Conservation (phyloP, 2,888 invertebrate genomes). For the Nomada hirtipes region DNA sequence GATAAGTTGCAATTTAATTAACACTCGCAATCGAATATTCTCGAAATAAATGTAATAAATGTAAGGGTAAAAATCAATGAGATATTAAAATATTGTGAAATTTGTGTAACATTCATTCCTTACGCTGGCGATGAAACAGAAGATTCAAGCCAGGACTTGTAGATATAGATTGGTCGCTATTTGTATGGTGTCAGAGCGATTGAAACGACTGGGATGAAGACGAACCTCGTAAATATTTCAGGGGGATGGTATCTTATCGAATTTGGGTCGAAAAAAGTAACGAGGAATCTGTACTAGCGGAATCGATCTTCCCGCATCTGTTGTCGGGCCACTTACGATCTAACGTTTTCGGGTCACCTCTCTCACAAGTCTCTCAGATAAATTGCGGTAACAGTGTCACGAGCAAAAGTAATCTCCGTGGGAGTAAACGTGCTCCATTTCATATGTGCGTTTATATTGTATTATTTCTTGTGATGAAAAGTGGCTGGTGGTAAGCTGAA, state of each 20-base stretch:
- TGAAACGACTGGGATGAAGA: constrained; percentile 52
- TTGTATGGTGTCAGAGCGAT: constrained; percentile 23
- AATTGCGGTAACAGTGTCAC: constrained; percentile 51
- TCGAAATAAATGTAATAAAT: neutral
- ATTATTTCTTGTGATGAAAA: neutral
- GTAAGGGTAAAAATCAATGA: neutral
- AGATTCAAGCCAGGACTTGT: neutral
- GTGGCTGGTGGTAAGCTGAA: neutral
- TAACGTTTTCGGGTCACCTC: constrained; percentile 43
- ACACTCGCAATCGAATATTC: neutral
- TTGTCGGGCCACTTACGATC: constrained; percentile 43
- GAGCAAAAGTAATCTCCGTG: constrained; percentile 7
- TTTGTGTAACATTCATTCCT: neutral
- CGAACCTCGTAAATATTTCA: constrained; percentile 28
- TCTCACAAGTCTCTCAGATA: constrained; percentile 52
- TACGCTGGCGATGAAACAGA: neutral
- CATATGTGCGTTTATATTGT: neutral
- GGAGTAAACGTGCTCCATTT: neutral
- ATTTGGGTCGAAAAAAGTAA: constrained; percentile 57
- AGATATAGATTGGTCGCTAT: neutral
- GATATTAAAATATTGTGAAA: neutral
- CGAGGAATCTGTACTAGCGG: constrained; percentile 45
- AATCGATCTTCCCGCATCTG: constrained; percentile 34
- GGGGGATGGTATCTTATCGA: constrained; percentile 40
- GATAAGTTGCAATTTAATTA: too few relatives aligned